Evolutionary conservation across 1,140 invertebrate genomes (phyloP).

Genomic region (Drosophila jambulina): DNA sequence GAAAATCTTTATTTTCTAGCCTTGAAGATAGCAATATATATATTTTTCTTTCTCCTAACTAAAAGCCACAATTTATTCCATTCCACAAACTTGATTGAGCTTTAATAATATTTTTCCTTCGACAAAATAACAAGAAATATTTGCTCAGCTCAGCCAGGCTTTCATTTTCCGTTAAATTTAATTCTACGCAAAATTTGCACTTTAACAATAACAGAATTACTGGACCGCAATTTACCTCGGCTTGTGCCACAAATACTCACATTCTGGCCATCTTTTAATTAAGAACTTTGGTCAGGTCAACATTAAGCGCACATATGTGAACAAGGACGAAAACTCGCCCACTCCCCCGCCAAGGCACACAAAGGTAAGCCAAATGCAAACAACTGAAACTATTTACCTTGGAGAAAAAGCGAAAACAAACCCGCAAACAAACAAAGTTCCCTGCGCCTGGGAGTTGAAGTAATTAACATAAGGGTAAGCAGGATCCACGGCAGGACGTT

Average conservation of each 20-base stretch:
- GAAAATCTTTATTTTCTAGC: neutral
- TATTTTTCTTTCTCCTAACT: neutral
- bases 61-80: neutral
- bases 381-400: conserved; percentile 60
- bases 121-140: conserved; percentile 6
- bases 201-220: conserved; percentile 16
- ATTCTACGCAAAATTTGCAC: conserved; percentile 4
- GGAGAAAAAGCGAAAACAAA: conserved; percentile 48
- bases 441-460: conserved; percentile 26
- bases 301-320: conserved; percentile 20
- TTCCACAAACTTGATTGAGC: neutral
- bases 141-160: neutral
- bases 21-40: neutral
- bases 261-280: conserved; percentile 68
- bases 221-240: neutral
- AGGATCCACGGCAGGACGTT: conserved; percentile 34
- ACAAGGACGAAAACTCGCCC: conserved; percentile 10
- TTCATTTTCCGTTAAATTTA: conserved; percentile 33
- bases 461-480: conserved; percentile 61
- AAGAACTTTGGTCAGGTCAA: conserved; percentile 53
- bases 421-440: conserved; percentile 53
- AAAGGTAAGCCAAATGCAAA: conserved; percentile 41
- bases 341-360: conserved; percentile 14
- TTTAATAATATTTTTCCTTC: neutral
- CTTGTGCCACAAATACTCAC: conserved; percentile 39